Conservation (phyloP, 2,888 invertebrate species). For the Papilio demoleus region DNA sequence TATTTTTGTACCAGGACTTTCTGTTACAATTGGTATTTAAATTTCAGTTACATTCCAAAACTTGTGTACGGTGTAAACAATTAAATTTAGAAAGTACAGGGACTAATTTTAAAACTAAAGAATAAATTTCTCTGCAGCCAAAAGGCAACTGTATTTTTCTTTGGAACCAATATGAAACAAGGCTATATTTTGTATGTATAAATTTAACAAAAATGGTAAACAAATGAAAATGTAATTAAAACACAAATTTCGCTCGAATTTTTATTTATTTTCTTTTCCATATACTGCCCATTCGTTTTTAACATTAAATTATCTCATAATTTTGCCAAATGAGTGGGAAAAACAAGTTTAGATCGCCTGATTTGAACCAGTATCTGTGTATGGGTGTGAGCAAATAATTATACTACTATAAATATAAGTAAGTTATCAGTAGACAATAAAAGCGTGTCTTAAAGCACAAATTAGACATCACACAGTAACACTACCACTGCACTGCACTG, state of each 20-base stretch:
- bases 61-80: not conserved
- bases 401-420: conserved; percentile 75
- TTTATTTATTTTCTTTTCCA: conserved; percentile 72
- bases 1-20: not conserved
- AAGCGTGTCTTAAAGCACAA: conserved; percentile 79
- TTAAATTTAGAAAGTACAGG: not conserved
- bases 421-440: conserved; percentile 60
- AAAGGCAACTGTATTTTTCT: too few relatives aligned
- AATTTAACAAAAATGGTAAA: conserved; percentile 41
- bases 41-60: not conserved
- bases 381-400: conserved; percentile 57
- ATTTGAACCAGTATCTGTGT: conserved; percentile 50
- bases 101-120: not conserved
- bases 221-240: conserved; percentile 52
- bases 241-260: conserved; percentile 61
- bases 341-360: conserved; percentile 56
- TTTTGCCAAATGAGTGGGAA: conserved; percentile 60
- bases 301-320: conserved; percentile 63
- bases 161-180: too few relatives aligned
- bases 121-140: not conserved
- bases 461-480: conserved; percentile 65
- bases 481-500: conserved; percentile 72
- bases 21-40: not conserved
- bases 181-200: conserved; percentile 32
- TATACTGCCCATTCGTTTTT: conserved; percentile 77